Evolutionary conservation across 1,140 invertebrate species (phyloP), one percentile per base, ranked within the genome.

Genomic region (Brachionus rotundiformis): DNA sequence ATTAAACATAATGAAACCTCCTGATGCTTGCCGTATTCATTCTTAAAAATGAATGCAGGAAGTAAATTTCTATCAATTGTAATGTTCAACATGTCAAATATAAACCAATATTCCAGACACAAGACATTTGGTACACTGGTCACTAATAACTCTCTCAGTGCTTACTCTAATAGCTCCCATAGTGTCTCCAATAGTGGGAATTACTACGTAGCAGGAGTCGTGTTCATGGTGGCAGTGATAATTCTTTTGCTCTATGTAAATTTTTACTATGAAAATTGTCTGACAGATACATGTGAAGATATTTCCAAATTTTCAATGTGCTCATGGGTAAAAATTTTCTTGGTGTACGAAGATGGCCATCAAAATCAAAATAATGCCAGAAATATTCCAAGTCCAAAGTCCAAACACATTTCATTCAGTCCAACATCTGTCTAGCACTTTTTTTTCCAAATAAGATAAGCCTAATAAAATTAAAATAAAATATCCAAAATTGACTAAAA

Each of bases 231-330:
- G n/a, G 29, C 76, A 19, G 47, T 79, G 19, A 79, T 79, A n/a
- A 49, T 47, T 19, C 76, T 79, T 33, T 79, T 79, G 19, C 19
- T 79, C 4, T 79, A 79, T 79, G 76, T 79, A 36, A 79, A 79
- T 59, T 31, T 79, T 2, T 79, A 79, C 33, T 33, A 59, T 25
- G 76, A 79, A 8, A 59, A 79, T 33, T 79, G 76, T 63, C 59
- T 54, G 6, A 27, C 29, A 23, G 47, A 79, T 19, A 59, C 76
- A 41, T 54, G 47, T 79, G 31, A 39, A 25, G 47, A 79, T n/a
- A 33, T 79, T 54, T 54, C 59, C 11, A 79, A 59, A 41, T 41
- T 19, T 7, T 7, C 44, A 59, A 19, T 63, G 49, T 79, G 76
- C 10, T 54, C 44, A 11, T 79, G 76, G 31, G 8, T 79, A 19